Evolutionary conservation across 92 coral and sea anemone species (phyloP).

Genomic region (Bergia puertoricense): DNA sequence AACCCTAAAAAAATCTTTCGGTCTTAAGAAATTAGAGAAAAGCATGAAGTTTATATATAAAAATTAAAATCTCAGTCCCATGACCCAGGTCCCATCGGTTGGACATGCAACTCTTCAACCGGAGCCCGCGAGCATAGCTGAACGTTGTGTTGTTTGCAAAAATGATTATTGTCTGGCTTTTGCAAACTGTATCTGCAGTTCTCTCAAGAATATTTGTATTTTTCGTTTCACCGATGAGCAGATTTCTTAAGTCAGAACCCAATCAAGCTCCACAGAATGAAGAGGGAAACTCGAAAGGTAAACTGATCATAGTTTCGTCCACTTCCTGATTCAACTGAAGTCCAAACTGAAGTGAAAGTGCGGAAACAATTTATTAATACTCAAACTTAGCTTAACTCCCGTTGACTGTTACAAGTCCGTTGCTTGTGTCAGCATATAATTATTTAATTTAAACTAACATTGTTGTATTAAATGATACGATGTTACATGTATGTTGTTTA

Average conservation of each 20-base stretch:
- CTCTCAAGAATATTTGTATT: neutral
- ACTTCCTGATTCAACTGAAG: no score
- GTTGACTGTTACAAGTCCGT: no score
- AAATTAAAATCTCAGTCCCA: neutral
- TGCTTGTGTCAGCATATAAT: no score
- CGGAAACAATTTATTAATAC: no score
- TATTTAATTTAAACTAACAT: no score
- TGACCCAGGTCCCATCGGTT: neutral
- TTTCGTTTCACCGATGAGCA: neutral
- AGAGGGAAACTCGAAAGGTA: neutral
- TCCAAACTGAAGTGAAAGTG: no score
- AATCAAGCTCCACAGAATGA: neutral
- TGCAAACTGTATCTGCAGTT: neutral
- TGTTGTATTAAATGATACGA: no score
- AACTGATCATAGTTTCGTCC: no score
- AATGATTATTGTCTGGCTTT: conserved; percentile 9
- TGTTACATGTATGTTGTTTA: no score
- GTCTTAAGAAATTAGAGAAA: no score
- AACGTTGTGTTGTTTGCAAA: neutral
- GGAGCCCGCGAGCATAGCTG: conserved; percentile 29
- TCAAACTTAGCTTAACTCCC: no score
- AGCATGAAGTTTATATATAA: neutral
- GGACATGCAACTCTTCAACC: neutral
- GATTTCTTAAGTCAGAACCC: neutral
- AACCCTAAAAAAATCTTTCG: neutral